Percentiles rank a stretch among this genome's conserved stretches.
phyloP scores from a whole-genome alignment of 1,140 invertebrate genomes.

The Nebria ingens region DNA sequence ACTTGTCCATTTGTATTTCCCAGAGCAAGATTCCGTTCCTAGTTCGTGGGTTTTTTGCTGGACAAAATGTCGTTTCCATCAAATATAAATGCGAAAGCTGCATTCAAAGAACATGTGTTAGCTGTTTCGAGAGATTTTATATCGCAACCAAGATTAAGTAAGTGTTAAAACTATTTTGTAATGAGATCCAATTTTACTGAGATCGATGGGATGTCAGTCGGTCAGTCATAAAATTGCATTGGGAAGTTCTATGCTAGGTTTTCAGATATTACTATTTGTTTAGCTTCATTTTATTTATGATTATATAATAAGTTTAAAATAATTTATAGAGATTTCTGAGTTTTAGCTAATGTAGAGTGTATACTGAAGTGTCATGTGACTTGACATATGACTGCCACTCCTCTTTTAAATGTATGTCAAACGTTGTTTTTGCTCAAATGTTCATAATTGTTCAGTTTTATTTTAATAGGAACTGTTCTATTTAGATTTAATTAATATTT shows the following conservation, averaged over 20 bases:
- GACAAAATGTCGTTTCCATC: constrained; percentile 31
- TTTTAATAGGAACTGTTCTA: not conserved
- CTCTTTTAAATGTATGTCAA: too few species aligned
- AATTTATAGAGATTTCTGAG: too few species aligned
- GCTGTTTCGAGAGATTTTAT: constrained; percentile 94
- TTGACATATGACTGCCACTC: constrained; percentile 31
- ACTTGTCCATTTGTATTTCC: constrained; percentile 17
- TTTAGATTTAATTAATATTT: not conserved
- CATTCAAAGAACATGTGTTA: constrained; percentile 69
- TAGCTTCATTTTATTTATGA: too few species aligned
- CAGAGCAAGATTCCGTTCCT: too few species aligned
- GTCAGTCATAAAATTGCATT: too few species aligned
- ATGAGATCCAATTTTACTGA: too few species aligned
- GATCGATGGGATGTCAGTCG: constrained; percentile 23
- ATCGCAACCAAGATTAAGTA: constrained; percentile 93
- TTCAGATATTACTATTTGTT: not conserved
- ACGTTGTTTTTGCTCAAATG: too few species aligned
- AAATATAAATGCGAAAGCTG: constrained; percentile 41
- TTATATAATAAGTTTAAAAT: too few species aligned
- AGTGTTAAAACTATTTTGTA: constrained; percentile 54
- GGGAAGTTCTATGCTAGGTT: not conserved
- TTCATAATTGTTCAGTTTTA: not conserved
- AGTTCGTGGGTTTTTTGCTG: constrained; percentile 16
- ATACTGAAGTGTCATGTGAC: constrained; percentile 34
- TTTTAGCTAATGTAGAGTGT: too few species aligned